Evolutionary conservation across 2,888 invertebrate genomes (phyloP), one percentile per base, ranked within the genome.

Genomic region (Xylocampa areola): DNA sequence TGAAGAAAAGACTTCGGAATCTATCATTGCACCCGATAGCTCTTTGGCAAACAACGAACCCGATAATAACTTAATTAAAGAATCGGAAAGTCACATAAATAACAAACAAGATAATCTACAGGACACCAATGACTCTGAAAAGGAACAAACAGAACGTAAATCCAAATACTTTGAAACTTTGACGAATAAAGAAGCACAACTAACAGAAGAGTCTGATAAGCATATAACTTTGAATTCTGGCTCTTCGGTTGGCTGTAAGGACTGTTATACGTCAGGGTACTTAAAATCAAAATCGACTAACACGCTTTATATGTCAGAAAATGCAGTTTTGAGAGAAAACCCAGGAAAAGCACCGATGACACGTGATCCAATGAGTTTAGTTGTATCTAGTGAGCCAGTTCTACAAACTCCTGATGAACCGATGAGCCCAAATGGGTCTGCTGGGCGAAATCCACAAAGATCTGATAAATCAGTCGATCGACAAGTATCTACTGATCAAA

Each of bases 211-310:
- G 5, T 14, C 23, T 0, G 0, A n/a, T 19, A 19, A n/a, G n/a
- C n/a, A n/a, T n/a, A n/a, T n/a, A n/a, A n/a, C n/a, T n/a, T n/a
- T n/a, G n/a, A n/a, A n/a, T n/a, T n/a, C n/a, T n/a, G n/a, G n/a
- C n/a, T n/a, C n/a, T n/a, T n/a, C n/a, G n/a, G n/a, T n/a, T n/a
- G n/a, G 19, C 5, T 62, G 61, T 48, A 19, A 17, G 1, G 27
- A 37, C 0, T 62, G 61, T 29, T 48, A 11, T 17, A 14, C 32
- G 0, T 44, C 58, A 40, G 11, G n/a, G n/a, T n/a, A n/a, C n/a
- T 30, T 23, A 10, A 45, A 11, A n/a, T 17, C 8, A 10, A 5
- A 11, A n/a, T 11, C 35, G n/a, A 29, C 21, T 10, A 4, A 8
- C 11, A 6, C 8, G 0, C 8, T 17, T 1, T 47, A 47, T 43